phyloP scores from a whole-genome alignment of 2,888 invertebrate genomes.

The Chydorus sphaericus region DNA sequence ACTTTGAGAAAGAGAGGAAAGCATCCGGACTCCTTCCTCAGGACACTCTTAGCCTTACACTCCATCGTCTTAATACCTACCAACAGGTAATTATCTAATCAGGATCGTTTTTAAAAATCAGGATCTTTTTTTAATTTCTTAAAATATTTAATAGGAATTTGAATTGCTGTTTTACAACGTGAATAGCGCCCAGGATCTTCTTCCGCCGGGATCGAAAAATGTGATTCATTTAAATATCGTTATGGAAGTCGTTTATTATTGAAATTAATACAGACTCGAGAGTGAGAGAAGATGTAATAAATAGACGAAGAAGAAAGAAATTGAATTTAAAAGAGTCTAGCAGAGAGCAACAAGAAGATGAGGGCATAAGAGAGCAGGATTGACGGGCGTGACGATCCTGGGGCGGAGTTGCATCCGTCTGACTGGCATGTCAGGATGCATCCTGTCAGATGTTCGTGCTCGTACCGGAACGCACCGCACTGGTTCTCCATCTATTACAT shows the following conservation, averaged over 20 bases:
- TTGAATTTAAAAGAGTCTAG: no score
- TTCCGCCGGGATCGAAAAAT: constrained; percentile 43
- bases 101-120: not conserved
- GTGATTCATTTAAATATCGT: not conserved
- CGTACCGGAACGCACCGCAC: constrained; percentile 35
- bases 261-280: not conserved
- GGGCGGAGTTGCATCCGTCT: constrained; percentile 34
- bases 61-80: constrained; percentile 63
- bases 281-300: not conserved
- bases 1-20: constrained; percentile 25
- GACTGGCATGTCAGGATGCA: constrained; percentile 36
- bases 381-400: no score
- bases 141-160: constrained; percentile 59
- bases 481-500: constrained; percentile 32
- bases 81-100: constrained; percentile 31
- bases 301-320: not conserved
- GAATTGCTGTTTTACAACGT: constrained; percentile 78
- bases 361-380: no score
- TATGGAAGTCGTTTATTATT: not conserved
- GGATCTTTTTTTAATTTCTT: not conserved
- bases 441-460: constrained; percentile 31
- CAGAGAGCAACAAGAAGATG: no score
- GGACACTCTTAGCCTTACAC: constrained; percentile 77
- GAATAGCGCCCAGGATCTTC: constrained; percentile 87
- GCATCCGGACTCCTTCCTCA: constrained; percentile 42